phyloP scores from a whole-genome alignment of 2,797 vertebrate species.

The Halcyon smyrnensis region DNA sequence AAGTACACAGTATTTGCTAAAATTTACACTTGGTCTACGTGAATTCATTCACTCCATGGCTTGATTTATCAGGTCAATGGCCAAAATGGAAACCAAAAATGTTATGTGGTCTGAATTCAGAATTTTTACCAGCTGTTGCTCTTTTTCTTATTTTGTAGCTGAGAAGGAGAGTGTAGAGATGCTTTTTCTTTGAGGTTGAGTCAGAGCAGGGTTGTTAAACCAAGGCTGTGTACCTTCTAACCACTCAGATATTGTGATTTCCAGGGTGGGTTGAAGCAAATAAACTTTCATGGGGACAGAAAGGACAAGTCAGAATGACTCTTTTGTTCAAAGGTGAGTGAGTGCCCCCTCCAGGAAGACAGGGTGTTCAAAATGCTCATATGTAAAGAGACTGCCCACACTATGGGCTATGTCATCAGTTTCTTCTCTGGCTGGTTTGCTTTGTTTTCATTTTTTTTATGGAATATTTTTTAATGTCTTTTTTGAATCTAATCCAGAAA shows the following conservation, averaged over 20 bases:
- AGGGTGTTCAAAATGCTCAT: not conserved
- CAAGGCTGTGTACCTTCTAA: not conserved
- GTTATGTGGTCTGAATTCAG: not conserved
- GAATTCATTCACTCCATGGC: not conserved
- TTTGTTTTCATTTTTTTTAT: not conserved
- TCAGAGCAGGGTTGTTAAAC: not conserved
- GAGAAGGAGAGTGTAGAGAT: not conserved
- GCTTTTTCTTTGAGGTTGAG: not conserved
- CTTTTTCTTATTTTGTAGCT: not conserved
- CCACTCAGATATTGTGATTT: not conserved
- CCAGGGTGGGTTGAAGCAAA: not conserved
- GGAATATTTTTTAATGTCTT: slow-evolving; percentile 22
- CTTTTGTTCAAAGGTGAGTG: slow-evolving; percentile 16
- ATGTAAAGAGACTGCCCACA: not conserved
- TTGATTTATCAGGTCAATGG: not conserved
- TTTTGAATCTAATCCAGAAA: slow-evolving; percentile 19
- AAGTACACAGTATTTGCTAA: not conserved
- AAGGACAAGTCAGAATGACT: not conserved
- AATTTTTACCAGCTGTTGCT: not conserved
- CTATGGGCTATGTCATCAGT: not conserved
- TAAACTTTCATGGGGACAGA: not conserved
- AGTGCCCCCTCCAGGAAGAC: slow-evolving; percentile 51
- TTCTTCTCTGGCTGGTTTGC: not conserved
- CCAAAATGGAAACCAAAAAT: not conserved
- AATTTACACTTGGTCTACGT: not conserved